Base-by-base conservation (phyloP, 2,797 vertebrate species). In the Bufotes viridis region DNA sequence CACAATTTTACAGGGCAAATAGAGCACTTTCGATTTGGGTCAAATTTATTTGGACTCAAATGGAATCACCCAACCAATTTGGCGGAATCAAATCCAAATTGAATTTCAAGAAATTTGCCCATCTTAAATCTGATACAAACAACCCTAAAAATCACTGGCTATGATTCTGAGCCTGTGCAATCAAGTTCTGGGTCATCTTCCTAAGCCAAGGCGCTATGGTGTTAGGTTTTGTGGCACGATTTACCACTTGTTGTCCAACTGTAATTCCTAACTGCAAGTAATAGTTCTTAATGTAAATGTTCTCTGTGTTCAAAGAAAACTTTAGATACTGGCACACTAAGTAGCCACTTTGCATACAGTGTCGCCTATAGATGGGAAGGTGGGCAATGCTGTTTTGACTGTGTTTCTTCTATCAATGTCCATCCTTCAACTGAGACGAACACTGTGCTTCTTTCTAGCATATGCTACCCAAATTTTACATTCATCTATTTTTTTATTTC, bases 401-500 rank as follows among this genome's bases (percentile, higher is more conserved):
- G 6, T n/a, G 20, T 75, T 51, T 51, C 18, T 14, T 55, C 22
- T 14, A 13, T n/a, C 12, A 78, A 51, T 15, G 29, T 13, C 69
- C 29, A 0, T 51, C 8, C 18, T 72, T 14, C 2, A 24, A 22
- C 4, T 49, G 3, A 49, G 2, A 24, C 18, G 13, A 22, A 22
- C n/a, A 78, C 24, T n/a, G 22, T 78, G 11, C n/a, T 78, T 42
- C 42, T 51, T 51, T 12, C 10, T 22, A 10, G 10, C 24, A 74
- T 12, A 13, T 22, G 42, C 6, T 51, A 75, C 10, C 42, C 42
- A 22, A 9, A 75, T 75, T 42, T 75, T 20, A 72, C 2, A 22
- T 12, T 0, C 13, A 22, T 42, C 22, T 79, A 26, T 65, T 42
- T 87, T 87, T 87, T 13, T 20, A 60, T 81, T 69, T 0, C 93